Conservation (phyloP, 1,140 invertebrate genomes). For the Drosophila mayri region DNA sequence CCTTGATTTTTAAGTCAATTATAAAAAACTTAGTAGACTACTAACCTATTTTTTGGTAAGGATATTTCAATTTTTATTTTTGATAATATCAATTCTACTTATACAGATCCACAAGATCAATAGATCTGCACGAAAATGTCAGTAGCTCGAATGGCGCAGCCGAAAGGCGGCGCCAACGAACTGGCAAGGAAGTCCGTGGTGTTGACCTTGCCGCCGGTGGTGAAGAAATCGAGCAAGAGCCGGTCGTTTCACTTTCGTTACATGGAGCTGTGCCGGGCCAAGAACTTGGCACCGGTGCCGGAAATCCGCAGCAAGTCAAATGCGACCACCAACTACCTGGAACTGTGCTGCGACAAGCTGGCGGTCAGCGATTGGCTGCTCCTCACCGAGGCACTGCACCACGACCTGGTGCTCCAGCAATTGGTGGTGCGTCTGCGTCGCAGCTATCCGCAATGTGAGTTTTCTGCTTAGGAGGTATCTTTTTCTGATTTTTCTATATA, state of each 20-base stretch:
- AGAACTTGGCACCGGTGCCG: conserved; percentile 70
- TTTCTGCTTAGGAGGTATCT: accelerated
- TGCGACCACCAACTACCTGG: conserved; percentile 85
- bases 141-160: conserved; percentile 10
- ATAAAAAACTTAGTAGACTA: conserved; percentile 1
- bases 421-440: conserved; percentile 85
- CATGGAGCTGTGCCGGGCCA: conserved; percentile 76
- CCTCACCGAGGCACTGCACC: conserved; percentile 87
- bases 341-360: conserved; percentile 87
- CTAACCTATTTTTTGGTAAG: conserved; percentile 9
- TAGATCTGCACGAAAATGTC: conserved; percentile 41
- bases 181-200: conserved; percentile 36
- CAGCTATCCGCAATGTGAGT: conserved; percentile 71
- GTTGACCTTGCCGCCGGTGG: conserved; percentile 43
- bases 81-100: neutral
- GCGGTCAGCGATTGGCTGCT: conserved; percentile 88
- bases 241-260: conserved; percentile 82
- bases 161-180: conserved; percentile 29
- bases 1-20: conserved; percentile 11
- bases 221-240: conserved; percentile 73
- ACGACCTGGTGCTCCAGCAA: conserved; percentile 87
- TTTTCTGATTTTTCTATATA: neutral
- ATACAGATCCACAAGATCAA: neutral
- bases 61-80: neutral
- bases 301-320: conserved; percentile 83